phyloP scores from a whole-genome alignment of 2,888 invertebrate genomes.

The Ametastegia equiseti region DNA sequence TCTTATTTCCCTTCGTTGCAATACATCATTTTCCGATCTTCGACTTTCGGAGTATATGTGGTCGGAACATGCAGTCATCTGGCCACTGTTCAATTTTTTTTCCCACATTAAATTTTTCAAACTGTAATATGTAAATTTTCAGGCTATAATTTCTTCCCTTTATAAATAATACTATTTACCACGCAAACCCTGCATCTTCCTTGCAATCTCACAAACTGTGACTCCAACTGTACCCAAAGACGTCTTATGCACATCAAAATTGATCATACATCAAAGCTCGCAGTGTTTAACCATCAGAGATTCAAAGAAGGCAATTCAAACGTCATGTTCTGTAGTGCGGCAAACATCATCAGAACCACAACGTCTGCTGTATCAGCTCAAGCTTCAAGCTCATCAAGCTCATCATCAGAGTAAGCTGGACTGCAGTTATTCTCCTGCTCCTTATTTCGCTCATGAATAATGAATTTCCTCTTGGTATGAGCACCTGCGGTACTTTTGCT shows the following conservation, averaged over 20 bases:
- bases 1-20: neutral
- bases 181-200: neutral
- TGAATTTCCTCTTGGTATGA: neutral
- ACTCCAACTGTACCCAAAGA: neutral
- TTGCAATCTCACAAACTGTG: neutral
- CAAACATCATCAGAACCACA: neutral
- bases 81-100: neutral
- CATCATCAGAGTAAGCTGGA: slow-evolving; percentile 25
- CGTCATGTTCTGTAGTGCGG: neutral
- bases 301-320: neutral
- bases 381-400: slow-evolving; percentile 24
- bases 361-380: slow-evolving; percentile 2
- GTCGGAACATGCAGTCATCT: no score
- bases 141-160: neutral
- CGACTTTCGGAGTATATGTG: no score
- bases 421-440: neutral
- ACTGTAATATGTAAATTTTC: neutral
- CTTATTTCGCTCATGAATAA: neutral
- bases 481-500: neutral
- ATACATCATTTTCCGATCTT: neutral
- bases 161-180: neutral
- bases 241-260: neutral
- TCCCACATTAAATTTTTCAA: neutral
- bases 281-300: neutral
- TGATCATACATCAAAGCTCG: neutral